Percentiles rank a stretch among this genome's conserved stretches.
Evolutionary conservation across 2,797 vertebrate genomes (phyloP).

Genomic region (Arnoldichthys spilopterus): DNA sequence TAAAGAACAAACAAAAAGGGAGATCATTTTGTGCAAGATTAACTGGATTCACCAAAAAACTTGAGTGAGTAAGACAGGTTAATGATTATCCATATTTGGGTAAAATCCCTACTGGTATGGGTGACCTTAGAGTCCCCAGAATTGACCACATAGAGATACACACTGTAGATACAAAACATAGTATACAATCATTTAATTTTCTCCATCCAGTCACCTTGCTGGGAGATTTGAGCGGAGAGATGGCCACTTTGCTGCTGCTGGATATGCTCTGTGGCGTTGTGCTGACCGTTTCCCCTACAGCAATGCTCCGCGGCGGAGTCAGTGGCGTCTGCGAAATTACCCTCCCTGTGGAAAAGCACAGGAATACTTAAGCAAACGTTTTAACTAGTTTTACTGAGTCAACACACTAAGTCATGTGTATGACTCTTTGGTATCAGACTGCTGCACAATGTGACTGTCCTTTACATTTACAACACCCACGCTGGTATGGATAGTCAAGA

Average conservation of each 20-base stretch:
- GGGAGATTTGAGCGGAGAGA: slow-evolving; percentile 96
- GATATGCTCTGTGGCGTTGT: slow-evolving; percentile 83
- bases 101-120: too few relatives aligned
- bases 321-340: slow-evolving; percentile 89
- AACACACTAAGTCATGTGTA: background rate
- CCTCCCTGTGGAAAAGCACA: slow-evolving; percentile 78
- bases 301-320: slow-evolving; percentile 88
- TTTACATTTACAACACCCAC: background rate
- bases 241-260: slow-evolving; percentile 90
- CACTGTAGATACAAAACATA: background rate
- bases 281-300: slow-evolving; percentile 86
- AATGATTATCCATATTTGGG: too few relatives aligned
- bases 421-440: too few relatives aligned
- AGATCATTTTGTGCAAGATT: background rate
- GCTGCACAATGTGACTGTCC: background rate
- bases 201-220: slow-evolving; percentile 84
- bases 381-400: background rate
- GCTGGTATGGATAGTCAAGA: background rate
- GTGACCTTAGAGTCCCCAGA: too few relatives aligned
- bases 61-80: too few relatives aligned
- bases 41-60: background rate
- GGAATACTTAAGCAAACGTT: background rate
- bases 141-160: background rate
- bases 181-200: background rate
- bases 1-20: background rate